phyloP scores from a whole-genome alignment of 1,140 invertebrate genomes.

The Lerema accius region DNA sequence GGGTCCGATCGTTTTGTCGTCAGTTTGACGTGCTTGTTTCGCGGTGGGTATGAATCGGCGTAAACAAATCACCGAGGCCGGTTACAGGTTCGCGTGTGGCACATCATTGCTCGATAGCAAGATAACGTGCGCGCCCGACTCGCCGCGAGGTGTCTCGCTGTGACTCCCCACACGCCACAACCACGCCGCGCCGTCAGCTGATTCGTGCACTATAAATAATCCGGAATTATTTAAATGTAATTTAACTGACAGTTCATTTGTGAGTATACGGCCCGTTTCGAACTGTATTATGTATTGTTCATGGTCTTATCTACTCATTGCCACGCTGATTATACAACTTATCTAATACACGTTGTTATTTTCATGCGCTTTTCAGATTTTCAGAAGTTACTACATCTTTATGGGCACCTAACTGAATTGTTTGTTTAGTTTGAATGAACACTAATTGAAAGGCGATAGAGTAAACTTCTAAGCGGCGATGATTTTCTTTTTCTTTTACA shows the following conservation, averaged over 20 bases:
- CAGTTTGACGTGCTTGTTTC: slow-evolving; percentile 38
- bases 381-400: no score
- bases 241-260: slow-evolving; percentile 51
- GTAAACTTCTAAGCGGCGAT: no score
- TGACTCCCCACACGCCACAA: slow-evolving; percentile 31
- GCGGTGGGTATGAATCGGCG: slow-evolving; percentile 38
- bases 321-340: background rate
- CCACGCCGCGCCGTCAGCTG: slow-evolving; percentile 58
- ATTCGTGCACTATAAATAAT: slow-evolving; percentile 78
- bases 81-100: slow-evolving; percentile 53
- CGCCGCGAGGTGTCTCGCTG: slow-evolving; percentile 35
- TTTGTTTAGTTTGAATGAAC: no score
- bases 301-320: background rate
- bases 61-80: slow-evolving; percentile 56
- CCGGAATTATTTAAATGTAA: slow-evolving; percentile 68
- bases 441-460: no score
- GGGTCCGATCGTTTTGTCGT: slow-evolving; percentile 6
- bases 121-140: slow-evolving; percentile 34
- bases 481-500: no score
- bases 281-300: slow-evolving; percentile 4
- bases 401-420: no score
- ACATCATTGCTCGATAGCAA: slow-evolving; percentile 33
- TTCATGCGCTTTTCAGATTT: background rate
- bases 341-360: background rate
- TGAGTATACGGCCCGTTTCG: slow-evolving; percentile 28